Base-by-base conservation (phyloP, 2,113 vertebrate species). In the Gobius niger region DNA sequence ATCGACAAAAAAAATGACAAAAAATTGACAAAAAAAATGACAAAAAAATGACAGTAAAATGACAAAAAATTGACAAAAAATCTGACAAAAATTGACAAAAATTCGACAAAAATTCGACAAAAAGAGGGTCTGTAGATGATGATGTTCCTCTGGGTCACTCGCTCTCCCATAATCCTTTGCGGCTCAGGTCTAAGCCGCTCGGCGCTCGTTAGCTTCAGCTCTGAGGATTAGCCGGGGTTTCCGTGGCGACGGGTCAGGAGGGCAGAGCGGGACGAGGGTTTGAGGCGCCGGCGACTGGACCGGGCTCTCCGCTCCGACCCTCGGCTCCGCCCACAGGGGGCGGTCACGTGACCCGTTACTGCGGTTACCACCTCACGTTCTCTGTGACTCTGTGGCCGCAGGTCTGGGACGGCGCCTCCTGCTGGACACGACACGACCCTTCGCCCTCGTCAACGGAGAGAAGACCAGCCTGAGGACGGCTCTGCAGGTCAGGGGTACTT, bases 351-450 rank as follows among this genome's bases (percentile, higher is more conserved):
- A n/a, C n/a, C n/a, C n/a, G n/a, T n/a, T n/a, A n/a, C n/a, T n/a
- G n/a, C n/a, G n/a, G n/a, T n/a, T n/a, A n/a, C n/a, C n/a, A n/a
- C 12, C 1, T 47, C 46, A 7, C 4, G 46, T 8, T 47, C 46
- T 47, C n/a, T n/a, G n/a, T n/a, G 8, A 9, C 18, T 16, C 15
- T 52, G 51, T 18, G 15, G n/a, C 51, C 18, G 51, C 4, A 57
- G 54, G 54, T 40, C 19, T 34, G 19, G 34, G 19, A 9, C 54
- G 3, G 54, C 51, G 51, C 51, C 16, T 57, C 54, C 54, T 57
- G 54, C 19, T 57, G 54, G 54, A 57, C 54, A 57, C 54, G 34
- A 57, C 54, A 7, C 18, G 12, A 40, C 54, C 54, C 19, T 57
- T 57, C 19, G 54, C 24, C 11, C 24, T 57, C 5, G 24, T 57